phyloP scores from a whole-genome alignment of 2,888 invertebrate species.

The Lymantria monacha region DNA sequence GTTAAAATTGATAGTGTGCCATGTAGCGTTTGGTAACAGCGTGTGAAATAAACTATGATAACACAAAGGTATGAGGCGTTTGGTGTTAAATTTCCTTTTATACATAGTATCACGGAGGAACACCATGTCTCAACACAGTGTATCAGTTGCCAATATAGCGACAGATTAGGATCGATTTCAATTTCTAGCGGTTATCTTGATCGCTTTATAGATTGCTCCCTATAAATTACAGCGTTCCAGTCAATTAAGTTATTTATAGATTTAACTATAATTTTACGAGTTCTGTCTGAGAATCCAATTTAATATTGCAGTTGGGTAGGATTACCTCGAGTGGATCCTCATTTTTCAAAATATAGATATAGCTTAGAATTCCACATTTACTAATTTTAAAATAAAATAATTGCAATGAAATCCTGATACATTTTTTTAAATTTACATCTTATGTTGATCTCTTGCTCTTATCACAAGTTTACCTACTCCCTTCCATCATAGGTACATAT shows the following conservation, averaged over 20 bases:
- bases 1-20: conserved; percentile 33
- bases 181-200: conserved; percentile 16
- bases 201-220: conserved; percentile 13
- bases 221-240: conserved; percentile 3
- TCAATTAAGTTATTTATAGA: conserved; percentile 15
- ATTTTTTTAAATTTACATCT: no score
- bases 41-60: conserved; percentile 73
- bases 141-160: conserved; percentile 15
- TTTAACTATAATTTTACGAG: conserved; percentile 7
- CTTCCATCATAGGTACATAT: no score
- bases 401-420: no score
- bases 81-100: conserved; percentile 55
- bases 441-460: no score
- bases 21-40: conserved; percentile 63
- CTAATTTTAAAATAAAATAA: no score
- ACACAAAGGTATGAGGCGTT: conserved; percentile 60
- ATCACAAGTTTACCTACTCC: no score
- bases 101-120: conserved; percentile 22
- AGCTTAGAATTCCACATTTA: no score
- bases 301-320: not conserved
- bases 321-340: no score
- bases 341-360: no score
- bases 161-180: conserved; percentile 15
- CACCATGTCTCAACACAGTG: conserved; percentile 24
- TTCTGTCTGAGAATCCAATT: conserved; percentile 14